Conservation (phyloP, 2,888 invertebrate genomes). For the Stenichneumon culpator region DNA sequence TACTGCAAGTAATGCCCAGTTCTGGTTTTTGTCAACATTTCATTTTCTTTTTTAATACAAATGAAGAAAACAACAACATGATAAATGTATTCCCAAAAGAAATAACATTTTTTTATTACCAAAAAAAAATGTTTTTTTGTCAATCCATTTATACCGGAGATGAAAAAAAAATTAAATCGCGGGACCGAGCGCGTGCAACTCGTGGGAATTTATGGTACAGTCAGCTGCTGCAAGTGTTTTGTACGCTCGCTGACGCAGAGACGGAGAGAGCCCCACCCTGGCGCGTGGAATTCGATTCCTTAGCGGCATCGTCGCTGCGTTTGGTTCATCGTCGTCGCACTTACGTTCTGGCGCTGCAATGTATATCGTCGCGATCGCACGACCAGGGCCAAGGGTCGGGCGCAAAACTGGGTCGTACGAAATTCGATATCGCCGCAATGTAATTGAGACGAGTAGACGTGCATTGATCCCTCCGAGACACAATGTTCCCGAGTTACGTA, state of each 20-base stretch:
- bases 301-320: constrained; percentile 5
- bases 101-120: not conserved
- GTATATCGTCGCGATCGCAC: constrained; percentile 60
- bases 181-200: not conserved
- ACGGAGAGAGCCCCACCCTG: not conserved
- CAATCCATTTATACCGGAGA: not conserved
- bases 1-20: too few relatives aligned
- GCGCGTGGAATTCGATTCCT: constrained; percentile 35
- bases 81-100: not conserved
- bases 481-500: constrained; percentile 19
- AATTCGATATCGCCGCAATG: constrained; percentile 56
- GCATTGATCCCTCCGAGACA: constrained; percentile 36
- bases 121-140: too few relatives aligned
- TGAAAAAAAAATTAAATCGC: not conserved
- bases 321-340: constrained; percentile 22
- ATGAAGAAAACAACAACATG: not conserved
- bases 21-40: too few relatives aligned
- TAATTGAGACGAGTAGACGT: constrained; percentile 47
- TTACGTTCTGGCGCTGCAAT: constrained; percentile 9
- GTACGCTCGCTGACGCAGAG: not conserved
- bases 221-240: constrained; percentile 50
- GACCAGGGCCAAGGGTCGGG: constrained; percentile 61
- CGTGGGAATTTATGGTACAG: constrained; percentile 51
- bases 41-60: too few relatives aligned
- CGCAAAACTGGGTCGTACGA: constrained; percentile 63